Evolutionary conservation across 2,797 vertebrate species (phyloP), one percentile per base, ranked within the genome.

Genomic region (Cossypha caffra): DNA sequence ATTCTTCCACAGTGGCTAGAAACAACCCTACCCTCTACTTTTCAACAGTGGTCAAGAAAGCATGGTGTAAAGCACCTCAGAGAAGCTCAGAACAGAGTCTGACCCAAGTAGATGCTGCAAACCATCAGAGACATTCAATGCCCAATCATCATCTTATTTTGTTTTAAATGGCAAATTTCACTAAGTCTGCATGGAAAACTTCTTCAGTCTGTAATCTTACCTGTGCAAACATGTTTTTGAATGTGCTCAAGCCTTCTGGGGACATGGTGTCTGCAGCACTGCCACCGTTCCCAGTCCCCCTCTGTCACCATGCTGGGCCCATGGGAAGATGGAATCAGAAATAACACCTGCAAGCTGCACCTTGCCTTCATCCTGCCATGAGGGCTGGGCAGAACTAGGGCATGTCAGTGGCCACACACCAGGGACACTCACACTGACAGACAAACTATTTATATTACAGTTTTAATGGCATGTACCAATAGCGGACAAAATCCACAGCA

Each of bases 41-140:
- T 42, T 17, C 43, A 35, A 3, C 5, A 48, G 25, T 48, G 47
- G 47, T 26, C 47, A 51, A 29, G 38, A 86, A 90, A 92, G 13
- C 7, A 61, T 18, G 14, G 18, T 55, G 24, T 15, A 80, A 82
- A 86, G n/a, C n/a, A 74, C 35, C 26, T 47, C 59, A 28, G 61
- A 82, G 50, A 76, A 68, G 31, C 35, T 58, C 1, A 1, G 42
- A 71, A 72, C 2, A 72, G 25, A 72, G 25, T 37, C 42, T 69
- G 55, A 61, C 28, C 35, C 33, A 50, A 48, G 16, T 0, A 66
- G 67, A 57, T 74, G 40, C n/a, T 4, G 1, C 45, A 88, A 89
- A 74, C 16, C 47, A 58, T 6, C 29, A 48, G 0, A 72, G 25
- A 35, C 0, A 0, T 50, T 58, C 67, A 50, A 84, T 29, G 35